Evolutionary conservation across 2,113 vertebrate genomes (phyloP).

Genomic region (Propithecus coquereli): DNA sequence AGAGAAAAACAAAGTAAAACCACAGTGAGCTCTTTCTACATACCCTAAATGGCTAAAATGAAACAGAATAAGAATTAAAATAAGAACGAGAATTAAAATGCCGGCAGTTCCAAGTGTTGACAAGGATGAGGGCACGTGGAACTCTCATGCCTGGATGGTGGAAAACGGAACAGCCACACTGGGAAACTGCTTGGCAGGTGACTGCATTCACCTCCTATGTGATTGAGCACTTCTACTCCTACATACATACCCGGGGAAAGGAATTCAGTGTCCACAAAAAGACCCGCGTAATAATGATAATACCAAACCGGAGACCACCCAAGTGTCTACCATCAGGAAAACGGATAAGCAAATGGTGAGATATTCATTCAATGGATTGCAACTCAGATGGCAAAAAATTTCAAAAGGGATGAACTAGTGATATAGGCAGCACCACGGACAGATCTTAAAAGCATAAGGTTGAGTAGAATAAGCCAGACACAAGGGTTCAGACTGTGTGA

Average conservation of each 20-base stretch:
- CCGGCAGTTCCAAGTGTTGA: neutral
- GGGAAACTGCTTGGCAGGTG: too few relatives aligned
- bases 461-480: neutral
- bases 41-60: neutral
- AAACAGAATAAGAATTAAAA: neutral
- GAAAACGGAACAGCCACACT: neutral
- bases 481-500: fast-evolving
- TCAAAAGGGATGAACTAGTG: neutral
- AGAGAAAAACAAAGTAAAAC: neutral
- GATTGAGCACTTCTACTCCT: neutral
- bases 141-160: fast-evolving
- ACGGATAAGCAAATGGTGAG: neutral
- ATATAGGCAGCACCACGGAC: fast-evolving
- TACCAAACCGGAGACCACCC: neutral
- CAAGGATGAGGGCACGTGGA: neutral
- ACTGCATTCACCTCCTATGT: neutral
- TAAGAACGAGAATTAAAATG: neutral
- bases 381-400: neutral
- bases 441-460: neutral
- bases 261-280: neutral
- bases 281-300: neutral
- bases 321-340: neutral
- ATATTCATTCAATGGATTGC: neutral
- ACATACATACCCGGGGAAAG: neutral
- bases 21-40: neutral